A percentile compares a stretch with the other conserved stretches of the same genome.
These are phyloP conservation scores for Ophion slaviceki DNA, from an alignment of 2,888 invertebrate species.

Conservation along the genomic window DNA sequence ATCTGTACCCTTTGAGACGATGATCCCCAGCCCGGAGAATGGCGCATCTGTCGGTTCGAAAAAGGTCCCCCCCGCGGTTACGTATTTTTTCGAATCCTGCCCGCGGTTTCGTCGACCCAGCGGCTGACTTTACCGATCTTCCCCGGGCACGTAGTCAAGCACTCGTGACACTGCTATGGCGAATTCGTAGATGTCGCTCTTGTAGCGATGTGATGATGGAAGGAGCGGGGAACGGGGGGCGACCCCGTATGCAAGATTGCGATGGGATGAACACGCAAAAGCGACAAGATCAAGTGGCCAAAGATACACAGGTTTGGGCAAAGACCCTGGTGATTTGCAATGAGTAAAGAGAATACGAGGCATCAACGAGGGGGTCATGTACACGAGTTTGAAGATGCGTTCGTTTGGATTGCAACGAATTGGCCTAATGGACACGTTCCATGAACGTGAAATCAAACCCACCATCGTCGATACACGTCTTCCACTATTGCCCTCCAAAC, in stretches of 20 bases:
- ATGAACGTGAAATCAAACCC: background rate
- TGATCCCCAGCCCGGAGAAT: slow-evolving; percentile 25
- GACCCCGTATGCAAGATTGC: background rate
- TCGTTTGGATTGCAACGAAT: background rate
- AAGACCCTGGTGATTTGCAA: slow-evolving; percentile 68
- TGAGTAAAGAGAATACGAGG: slow-evolving; percentile 6
- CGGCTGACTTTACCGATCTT: slow-evolving; percentile 57
- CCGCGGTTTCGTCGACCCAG: slow-evolving; percentile 22
- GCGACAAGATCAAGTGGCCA: slow-evolving; percentile 41
- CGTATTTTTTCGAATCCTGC: slow-evolving; percentile 20
- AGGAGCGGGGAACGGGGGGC: background rate
- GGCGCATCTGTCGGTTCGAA: slow-evolving; percentile 53
- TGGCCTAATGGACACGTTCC: background rate
- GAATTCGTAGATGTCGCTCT: slow-evolving; percentile 63
- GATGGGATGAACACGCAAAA: slow-evolving; percentile 17
- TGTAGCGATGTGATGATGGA: slow-evolving; percentile 38
- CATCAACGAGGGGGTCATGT: background rate
- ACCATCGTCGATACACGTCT: background rate
- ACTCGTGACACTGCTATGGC: slow-evolving; percentile 13
- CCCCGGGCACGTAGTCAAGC: background rate
- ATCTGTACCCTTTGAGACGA: slow-evolving; percentile 52
- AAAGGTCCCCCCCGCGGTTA: slow-evolving; percentile 54
- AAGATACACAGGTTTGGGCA: slow-evolving; percentile 67
- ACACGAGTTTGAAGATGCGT: background rate
- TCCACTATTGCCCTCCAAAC: background rate